Evolutionary conservation across 2,113 vertebrate species (phyloP).

Genomic region (Glaucomys volans): DNA sequence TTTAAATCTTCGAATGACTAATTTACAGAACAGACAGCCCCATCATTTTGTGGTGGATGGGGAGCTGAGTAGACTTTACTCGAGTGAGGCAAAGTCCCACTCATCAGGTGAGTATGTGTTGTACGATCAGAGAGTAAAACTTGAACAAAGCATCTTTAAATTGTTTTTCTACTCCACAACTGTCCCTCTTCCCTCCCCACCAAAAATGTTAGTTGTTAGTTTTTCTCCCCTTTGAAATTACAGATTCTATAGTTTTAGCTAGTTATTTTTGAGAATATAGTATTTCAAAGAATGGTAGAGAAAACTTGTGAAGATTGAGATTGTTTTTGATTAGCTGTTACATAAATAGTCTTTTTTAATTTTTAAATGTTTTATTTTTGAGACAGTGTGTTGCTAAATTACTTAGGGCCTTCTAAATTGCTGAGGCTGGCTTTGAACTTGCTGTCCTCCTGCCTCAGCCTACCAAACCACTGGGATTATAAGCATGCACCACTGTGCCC

Average conservation of each 20-base stretch:
- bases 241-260: not conserved
- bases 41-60: slow-evolving; percentile 88
- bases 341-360: not conserved
- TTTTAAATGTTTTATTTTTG: no score
- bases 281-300: slow-evolving; percentile 10
- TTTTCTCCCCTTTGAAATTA: not conserved
- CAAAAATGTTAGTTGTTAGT: not conserved
- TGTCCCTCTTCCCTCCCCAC: not conserved
- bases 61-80: slow-evolving; percentile 92
- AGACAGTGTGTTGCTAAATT: no score
- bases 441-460: no score
- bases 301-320: not conserved
- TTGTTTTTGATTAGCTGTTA: not conserved
- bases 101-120: slow-evolving; percentile 85
- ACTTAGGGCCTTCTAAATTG: no score
- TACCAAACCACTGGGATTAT: no score
- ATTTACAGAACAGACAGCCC: slow-evolving; percentile 87
- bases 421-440: no score
- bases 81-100: slow-evolving; percentile 90
- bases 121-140: not conserved
- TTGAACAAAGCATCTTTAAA: not conserved
- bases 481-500: no score
- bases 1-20: slow-evolving; percentile 92
- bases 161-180: not conserved
- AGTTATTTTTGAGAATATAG: not conserved